Conservation (phyloP, 2,888 invertebrate genomes). For the Augiades crinisus region DNA sequence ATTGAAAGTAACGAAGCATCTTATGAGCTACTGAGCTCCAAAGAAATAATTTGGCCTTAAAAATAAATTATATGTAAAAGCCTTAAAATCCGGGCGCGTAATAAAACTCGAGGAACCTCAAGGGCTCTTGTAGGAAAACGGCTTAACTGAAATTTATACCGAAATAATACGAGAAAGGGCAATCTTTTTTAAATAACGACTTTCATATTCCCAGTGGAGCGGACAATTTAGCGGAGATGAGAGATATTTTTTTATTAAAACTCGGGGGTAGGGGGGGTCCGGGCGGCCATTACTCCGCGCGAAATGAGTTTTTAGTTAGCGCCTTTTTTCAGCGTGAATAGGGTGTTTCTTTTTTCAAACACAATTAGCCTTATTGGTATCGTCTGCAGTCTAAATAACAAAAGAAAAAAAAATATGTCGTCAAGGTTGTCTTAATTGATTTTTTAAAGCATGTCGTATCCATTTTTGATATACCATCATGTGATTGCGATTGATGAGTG, state of each 20-base stretch:
- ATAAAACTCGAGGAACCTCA: slow-evolving; percentile 60
- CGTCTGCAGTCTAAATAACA: too few relatives aligned
- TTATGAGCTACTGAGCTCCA: too few relatives aligned
- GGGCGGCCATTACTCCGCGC: slow-evolving; percentile 64
- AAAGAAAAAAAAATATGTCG: too few relatives aligned
- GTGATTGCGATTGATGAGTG: too few relatives aligned
- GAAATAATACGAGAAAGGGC: slow-evolving; percentile 74
- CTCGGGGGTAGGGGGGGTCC: slow-evolving; percentile 48
- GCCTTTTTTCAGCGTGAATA: slow-evolving; percentile 48
- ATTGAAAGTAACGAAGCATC: too few relatives aligned
- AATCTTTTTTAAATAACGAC: slow-evolving; percentile 79
- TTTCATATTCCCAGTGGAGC: slow-evolving; percentile 74
- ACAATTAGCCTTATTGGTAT: neutral
- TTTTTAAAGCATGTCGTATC: too few relatives aligned
- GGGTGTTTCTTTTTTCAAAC: slow-evolving; percentile 42
- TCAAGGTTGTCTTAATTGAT: too few relatives aligned
- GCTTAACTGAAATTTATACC: slow-evolving; percentile 76
- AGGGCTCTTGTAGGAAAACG: slow-evolving; percentile 51
- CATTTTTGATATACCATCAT: too few relatives aligned
- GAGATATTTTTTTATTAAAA: slow-evolving; percentile 74
- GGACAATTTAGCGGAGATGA: slow-evolving; percentile 79
- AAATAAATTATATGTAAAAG: slow-evolving; percentile 51
- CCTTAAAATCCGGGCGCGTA: slow-evolving; percentile 45
- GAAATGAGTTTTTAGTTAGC: slow-evolving; percentile 77
- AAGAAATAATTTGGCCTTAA: too few relatives aligned